phyloP scores from a whole-genome alignment of 2,797 vertebrate genomes.

The Parauchenoglanis ngamensis region DNA sequence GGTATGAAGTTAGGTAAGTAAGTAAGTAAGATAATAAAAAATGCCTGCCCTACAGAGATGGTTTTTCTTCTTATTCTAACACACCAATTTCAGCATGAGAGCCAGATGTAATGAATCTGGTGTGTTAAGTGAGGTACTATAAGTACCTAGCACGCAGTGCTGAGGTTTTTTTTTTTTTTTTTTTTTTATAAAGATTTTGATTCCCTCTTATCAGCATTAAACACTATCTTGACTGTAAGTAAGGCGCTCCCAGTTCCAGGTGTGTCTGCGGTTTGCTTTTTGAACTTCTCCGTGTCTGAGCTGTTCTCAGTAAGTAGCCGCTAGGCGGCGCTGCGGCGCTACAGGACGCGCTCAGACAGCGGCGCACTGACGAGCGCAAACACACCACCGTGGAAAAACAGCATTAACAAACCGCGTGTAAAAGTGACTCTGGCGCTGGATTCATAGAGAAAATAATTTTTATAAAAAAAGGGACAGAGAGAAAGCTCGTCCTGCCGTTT shows the following conservation, averaged over 20 bases:
- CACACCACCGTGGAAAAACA: slow-evolving; percentile 28
- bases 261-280: not conserved
- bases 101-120: not conserved
- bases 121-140: not conserved
- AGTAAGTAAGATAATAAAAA: not conserved
- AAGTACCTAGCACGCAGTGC: not conserved
- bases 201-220: not conserved
- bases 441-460: not conserved
- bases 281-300: not conserved
- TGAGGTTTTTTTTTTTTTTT: not conserved
- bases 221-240: not conserved
- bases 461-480: not conserved
- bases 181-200: not conserved
- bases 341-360: slow-evolving; percentile 40
- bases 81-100: not conserved
- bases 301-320: slow-evolving; percentile 22
- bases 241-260: not conserved
- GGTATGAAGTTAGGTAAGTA: not conserved
- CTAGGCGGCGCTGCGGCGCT: slow-evolving; percentile 63
- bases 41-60: not conserved
- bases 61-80: not conserved
- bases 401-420: slow-evolving; percentile 37
- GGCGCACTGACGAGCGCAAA: slow-evolving; percentile 39
- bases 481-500: not conserved
- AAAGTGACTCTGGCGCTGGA: not conserved